Evolutionary conservation across 2,888 invertebrate genomes (phyloP).

Genomic region (Drosophila picticornis): DNA sequence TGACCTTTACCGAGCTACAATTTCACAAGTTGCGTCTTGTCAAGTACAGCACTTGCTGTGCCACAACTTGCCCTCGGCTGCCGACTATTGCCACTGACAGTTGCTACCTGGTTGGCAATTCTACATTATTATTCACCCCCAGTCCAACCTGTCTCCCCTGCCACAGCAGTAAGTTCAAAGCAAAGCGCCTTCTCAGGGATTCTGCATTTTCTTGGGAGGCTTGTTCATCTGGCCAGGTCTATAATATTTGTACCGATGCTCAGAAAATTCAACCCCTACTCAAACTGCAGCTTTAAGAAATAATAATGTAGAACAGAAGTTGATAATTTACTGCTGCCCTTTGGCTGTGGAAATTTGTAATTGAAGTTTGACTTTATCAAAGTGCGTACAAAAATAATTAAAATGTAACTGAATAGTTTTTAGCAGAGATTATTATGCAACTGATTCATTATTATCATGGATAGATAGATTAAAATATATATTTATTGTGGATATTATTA

Average conservation of each 20-base stretch:
- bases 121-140: neutral
- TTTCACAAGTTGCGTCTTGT: slow-evolving; percentile 17
- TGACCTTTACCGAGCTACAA: slow-evolving; percentile 1
- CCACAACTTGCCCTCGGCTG: neutral
- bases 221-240: neutral
- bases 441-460: too few species aligned
- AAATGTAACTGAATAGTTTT: neutral
- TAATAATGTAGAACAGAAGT: neutral
- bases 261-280: neutral
- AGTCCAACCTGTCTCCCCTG: neutral
- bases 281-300: neutral
- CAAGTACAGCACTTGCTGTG: slow-evolving; percentile 28
- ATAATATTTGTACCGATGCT: neutral
- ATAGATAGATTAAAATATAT: too few species aligned
- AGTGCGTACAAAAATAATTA: neutral
- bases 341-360: neutral
- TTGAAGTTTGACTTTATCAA: neutral
- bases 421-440: neutral
- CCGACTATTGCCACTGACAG: slow-evolving; percentile 18
- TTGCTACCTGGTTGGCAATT: slow-evolving; percentile 24
- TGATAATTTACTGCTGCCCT: neutral
- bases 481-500: neutral
- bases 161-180: slow-evolving; percentile 31
- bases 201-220: neutral
- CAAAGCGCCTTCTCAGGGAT: neutral